These are phyloP conservation scores for Muscicapa striata DNA, from an alignment of 2,797 vertebrate species.

Conservation along the genomic window DNA sequence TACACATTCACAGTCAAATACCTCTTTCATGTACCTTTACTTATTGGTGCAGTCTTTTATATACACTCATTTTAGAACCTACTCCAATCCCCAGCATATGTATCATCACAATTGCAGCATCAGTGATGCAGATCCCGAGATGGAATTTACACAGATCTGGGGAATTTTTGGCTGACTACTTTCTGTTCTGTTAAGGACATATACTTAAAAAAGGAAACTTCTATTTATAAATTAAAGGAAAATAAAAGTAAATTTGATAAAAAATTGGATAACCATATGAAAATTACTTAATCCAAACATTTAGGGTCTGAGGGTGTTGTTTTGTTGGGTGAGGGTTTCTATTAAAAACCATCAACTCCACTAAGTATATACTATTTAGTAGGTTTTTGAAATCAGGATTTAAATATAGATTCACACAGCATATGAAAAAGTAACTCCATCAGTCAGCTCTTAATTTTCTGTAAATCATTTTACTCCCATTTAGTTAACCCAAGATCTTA, in stretches of 20 bases:
- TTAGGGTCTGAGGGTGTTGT: not conserved
- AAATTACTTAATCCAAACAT: not conserved
- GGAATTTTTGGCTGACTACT: conserved; percentile 28
- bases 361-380: not conserved
- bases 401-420: not conserved
- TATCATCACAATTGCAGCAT: not conserved
- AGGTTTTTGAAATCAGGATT: not conserved
- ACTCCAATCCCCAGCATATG: not conserved
- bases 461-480: not conserved
- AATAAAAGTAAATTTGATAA: not conserved
- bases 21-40: not conserved
- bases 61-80: not conserved
- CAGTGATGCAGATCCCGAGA: not conserved
- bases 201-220: not conserved
- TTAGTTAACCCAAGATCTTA: not conserved
- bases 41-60: not conserved
- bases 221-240: not conserved
- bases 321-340: not conserved
- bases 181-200: not conserved
- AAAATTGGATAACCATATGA: not conserved
- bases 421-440: not conserved
- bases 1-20: not conserved
- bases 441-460: not conserved
- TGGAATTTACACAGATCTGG: not conserved
- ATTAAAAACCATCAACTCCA: not conserved